Base-by-base conservation (phyloP, 23 tunicate genomes). In the Corella eumyota region DNA sequence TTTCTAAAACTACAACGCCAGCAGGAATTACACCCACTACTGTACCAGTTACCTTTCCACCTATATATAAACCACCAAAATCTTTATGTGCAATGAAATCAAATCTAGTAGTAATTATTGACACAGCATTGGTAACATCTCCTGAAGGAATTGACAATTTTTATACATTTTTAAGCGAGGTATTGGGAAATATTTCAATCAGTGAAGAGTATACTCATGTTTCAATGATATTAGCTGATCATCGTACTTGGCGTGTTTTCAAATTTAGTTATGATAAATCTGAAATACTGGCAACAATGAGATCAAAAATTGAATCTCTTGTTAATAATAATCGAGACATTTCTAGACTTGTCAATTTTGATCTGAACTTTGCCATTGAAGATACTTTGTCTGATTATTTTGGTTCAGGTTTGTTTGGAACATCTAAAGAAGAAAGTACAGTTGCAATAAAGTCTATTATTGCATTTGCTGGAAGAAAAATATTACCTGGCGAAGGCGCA, bases 81-180 rank as follows among this genome's bases (percentile, higher is more conserved):
- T 72, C 66, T 36, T n/a, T 29, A 27, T 79, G 87, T 34, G 63
- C 77, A 0, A 79, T 79, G 87, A 60, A 49, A n/a, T 71, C 87
- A 6, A 78, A 79, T 47, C 45, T 79, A 21, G 59, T 66, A n/a
- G 50, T 79, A 5, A 32, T 79, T 0, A 65, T 79, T 27, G 87
- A 79, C 72, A 50, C 67, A 4, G 24, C 37, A 4, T 45, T 72
- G 51, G 25, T 67, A 46, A 48, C 26, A 0, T 36, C 38, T 6
- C 15, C 54, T 11, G 70, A n/a, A n/a, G n/a, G n/a, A n/a, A n/a
- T n/a, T n/a, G n/a, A n/a, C n/a, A n/a, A n/a, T n/a, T n/a, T n/a
- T n/a, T n/a, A n/a, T n/a, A n/a, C n/a, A n/a, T n/a, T n/a, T n/a
- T n/a, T n/a, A n/a, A n/a, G n/a, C n/a, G n/a, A n/a, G n/a, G 22